These are phyloP conservation scores for Megaceryle torquata DNA, from an alignment of 2,113 vertebrate genomes.

Conservation along the genomic window DNA sequence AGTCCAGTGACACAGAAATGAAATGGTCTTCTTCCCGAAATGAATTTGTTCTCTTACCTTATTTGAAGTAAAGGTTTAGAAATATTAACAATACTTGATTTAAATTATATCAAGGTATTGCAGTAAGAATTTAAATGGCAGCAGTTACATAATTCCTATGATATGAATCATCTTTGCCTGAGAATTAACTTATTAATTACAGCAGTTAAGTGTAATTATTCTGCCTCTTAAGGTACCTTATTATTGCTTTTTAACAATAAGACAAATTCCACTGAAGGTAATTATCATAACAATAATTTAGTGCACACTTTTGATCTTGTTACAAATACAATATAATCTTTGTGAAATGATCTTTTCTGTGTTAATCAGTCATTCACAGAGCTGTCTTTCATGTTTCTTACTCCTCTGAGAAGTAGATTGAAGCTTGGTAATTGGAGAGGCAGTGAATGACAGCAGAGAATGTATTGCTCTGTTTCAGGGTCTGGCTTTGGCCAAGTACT, in stretches of 20 bases:
- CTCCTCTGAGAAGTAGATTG: constrained; percentile 45
- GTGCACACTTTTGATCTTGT: constrained; percentile 59
- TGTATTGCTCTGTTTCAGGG: background rate
- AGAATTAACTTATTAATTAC: constrained; percentile 78
- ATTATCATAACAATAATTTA: constrained; percentile 76
- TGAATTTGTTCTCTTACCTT: background rate
- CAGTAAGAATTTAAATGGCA: constrained; percentile 55
- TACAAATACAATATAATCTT: constrained; percentile 64
- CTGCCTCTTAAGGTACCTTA: constrained; percentile 66
- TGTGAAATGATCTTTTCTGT: constrained; percentile 40
- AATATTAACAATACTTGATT: constrained; percentile 25
- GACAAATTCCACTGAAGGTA: constrained; percentile 64
- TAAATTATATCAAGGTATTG: constrained; percentile 9
- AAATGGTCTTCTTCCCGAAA: background rate
- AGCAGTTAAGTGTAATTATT: constrained; percentile 76
- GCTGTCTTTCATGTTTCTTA: constrained; percentile 29
- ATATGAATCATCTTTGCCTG: constrained; percentile 65
- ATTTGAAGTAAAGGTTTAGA: background rate
- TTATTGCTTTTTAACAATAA: constrained; percentile 70
- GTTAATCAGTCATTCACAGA: constrained; percentile 67
- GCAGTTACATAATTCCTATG: constrained; percentile 50
- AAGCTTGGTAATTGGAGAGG: constrained; percentile 22
- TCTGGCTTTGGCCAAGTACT: background rate
- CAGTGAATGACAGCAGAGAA: constrained; percentile 13
- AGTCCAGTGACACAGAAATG: background rate